Evolutionary conservation across 2,888 invertebrate genomes (phyloP).

Genomic region (Leptinotarsa peninsularis): DNA sequence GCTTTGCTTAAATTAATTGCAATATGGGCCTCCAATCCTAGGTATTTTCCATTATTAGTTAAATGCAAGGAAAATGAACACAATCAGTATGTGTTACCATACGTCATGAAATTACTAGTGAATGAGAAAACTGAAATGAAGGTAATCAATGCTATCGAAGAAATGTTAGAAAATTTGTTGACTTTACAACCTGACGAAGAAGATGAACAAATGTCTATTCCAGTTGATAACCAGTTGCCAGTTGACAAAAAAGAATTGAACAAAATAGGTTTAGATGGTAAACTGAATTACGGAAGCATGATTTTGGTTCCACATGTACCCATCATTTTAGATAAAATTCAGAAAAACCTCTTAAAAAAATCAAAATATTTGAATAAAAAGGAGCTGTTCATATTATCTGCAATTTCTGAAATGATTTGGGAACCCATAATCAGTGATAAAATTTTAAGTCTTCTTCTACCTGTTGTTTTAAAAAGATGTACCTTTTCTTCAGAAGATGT

Average conservation of each 20-base stretch:
- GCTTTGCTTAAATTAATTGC: constrained; percentile 83
- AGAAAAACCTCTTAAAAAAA: constrained; percentile 73
- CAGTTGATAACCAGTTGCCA: constrained; percentile 64
- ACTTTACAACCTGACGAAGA: constrained; percentile 74
- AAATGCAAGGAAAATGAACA: constrained; percentile 69
- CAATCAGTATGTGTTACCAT: constrained; percentile 72
- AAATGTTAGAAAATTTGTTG: constrained; percentile 81
- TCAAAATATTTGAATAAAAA: constrained; percentile 74
- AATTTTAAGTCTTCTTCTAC: constrained; percentile 77
- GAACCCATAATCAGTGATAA: constrained; percentile 77
- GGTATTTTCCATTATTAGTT: constrained; percentile 79
- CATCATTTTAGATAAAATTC: constrained; percentile 77
- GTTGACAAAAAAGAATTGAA: constrained; percentile 56
- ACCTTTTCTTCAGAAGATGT: constrained; percentile 75
- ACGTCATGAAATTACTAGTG: constrained; percentile 78
- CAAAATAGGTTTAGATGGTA: constrained; percentile 60
- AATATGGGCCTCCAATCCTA: constrained; percentile 84
- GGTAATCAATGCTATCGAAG: constrained; percentile 78
- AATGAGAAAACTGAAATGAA: constrained; percentile 75
- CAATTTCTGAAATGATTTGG: constrained; percentile 80
- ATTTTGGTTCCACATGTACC: constrained; percentile 81
- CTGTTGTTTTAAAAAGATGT: constrained; percentile 77
- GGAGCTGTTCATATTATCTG: constrained; percentile 80
- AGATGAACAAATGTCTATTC: constrained; percentile 63
- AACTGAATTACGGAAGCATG: constrained; percentile 78